Evolutionary conservation across 1,140 invertebrate species (phyloP), one percentile per base, ranked within the genome.

Genomic region (Bombus huntii): DNA sequence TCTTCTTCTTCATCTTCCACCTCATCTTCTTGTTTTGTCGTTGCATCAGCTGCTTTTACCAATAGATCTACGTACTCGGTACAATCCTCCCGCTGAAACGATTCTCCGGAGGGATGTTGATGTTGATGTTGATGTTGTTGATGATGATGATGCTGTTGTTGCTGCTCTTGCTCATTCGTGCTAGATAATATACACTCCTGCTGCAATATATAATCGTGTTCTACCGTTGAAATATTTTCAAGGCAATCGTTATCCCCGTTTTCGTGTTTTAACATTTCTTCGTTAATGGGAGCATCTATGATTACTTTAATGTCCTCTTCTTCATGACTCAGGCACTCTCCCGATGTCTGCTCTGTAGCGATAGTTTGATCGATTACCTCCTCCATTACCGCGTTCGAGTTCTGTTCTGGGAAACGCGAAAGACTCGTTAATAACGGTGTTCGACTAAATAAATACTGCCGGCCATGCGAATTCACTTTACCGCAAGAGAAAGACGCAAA

Each of bases 171-270:
- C 2, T 80, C 53, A 39, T 34, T 28, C 3, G 47, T 76, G 25
- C 72, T 34, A 1, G 77, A 31, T 18, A 92, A 76, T n/a, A 86
- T 78, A 70, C 88, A 90, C 22, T 88, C 91, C 15, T 91, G 91
- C 3, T 93, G 92, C 68, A 93, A 80, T 78, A 93, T 92, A 25
- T 93, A 93, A 89, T 93, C 88, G 37, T 93, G 92, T 57, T 93
- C 92, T 5, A 87, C 89, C 1, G 88, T 78, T 28, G 91, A 74
- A 39, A 93, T 92, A 10, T 71, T 81, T 2, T 92, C 90, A 1
- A 73, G 62, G 13, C 79, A 81, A 22, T 42, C 81, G 22, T 62
- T 34, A 68, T 31, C 59, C 2, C 44, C n/a, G 12, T 28, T 74
- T 34, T 68, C 72, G 5, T 81, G 25, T 42, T 68, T 81, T 18